Conservation (phyloP, 2,797 vertebrate species). For the Botia almorhae region DNA sequence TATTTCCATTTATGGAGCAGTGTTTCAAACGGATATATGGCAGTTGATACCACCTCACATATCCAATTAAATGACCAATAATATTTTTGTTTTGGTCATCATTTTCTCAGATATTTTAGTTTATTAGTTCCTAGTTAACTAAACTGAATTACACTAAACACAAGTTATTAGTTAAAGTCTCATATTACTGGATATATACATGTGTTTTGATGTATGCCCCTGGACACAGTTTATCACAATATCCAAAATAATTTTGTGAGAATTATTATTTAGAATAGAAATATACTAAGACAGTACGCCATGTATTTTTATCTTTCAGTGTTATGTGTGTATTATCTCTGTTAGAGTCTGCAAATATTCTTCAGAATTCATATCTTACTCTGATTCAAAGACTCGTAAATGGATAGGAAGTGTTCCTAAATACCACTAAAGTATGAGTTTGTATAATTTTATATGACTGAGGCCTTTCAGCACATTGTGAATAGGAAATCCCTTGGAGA, state of each 20-base stretch:
- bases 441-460: background rate
- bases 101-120: conserved; percentile 20
- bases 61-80: conserved; percentile 33
- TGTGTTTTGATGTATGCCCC: conserved; percentile 12
- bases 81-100: conserved; percentile 34
- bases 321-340: background rate
- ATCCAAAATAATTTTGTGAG: background rate
- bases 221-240: background rate
- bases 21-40: conserved; percentile 66
- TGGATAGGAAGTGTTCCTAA: conserved; percentile 2
- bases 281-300: background rate
- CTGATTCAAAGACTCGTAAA: background rate
- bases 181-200: background rate
- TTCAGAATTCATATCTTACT: background rate
- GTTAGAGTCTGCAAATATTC: background rate
- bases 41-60: conserved; percentile 57
- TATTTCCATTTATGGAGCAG: conserved; percentile 78
- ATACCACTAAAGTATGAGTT: conserved; percentile 7
- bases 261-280: background rate
- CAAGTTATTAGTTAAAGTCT: background rate
- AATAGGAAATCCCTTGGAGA: conserved; percentile 13
- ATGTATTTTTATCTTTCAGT: background rate
- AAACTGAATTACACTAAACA: background rate
- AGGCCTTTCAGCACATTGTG: conserved; percentile 1
- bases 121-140: conserved; percentile 5